Base-by-base conservation (phyloP, 2,888 invertebrate species). In the Eristalinus sepulchralis region DNA sequence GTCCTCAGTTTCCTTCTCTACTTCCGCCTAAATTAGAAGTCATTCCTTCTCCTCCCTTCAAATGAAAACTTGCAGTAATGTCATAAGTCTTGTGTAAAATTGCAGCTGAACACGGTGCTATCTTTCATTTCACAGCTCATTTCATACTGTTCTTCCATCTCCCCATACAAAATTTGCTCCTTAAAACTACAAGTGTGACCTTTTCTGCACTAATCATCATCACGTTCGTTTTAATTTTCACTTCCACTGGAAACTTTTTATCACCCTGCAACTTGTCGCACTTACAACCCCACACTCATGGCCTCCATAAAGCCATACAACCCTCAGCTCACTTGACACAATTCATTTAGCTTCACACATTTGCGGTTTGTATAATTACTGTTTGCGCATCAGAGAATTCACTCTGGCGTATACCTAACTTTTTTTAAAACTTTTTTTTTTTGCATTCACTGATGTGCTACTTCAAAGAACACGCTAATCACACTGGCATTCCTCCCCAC, bases 401-500 rank as follows among this genome's bases (percentile, higher is more conserved):
- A 62, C 53, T 27, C 53, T 20, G 67, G 10, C 68, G 60, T 68
- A 62, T 62, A 62, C 60, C 67, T 24, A 68, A 62, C 39, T 2
- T 60, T 60, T n/a, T n/a, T n/a, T n/a, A n/a, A n/a, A n/a, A n/a
- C n/a, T 67, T 76, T 60, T 24, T n/a, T 9, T 5, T 24, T 63
- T 24, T 22, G 22, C 66, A 59, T 17, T 22, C 33, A n/a, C 34
- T 31, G 47, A 5, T 13, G n/a, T 4, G 5, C 8, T 8, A 67
- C 67, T 59, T 76, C 77, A 77, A 62, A 77, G 53, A 13, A 22
- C 20, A 27, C 13, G 60, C 62, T 67, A 77, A 34, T 68, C 62
- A 55, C 22, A 53, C 53, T 11, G 55, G 22, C 24, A 20, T 59
- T n/a, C 11, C 27, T 53, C 33, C 70, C 11, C 27, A 27, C 24